Evolutionary conservation across 2,888 invertebrate species (phyloP).

Genomic region (Acleris literana): DNA sequence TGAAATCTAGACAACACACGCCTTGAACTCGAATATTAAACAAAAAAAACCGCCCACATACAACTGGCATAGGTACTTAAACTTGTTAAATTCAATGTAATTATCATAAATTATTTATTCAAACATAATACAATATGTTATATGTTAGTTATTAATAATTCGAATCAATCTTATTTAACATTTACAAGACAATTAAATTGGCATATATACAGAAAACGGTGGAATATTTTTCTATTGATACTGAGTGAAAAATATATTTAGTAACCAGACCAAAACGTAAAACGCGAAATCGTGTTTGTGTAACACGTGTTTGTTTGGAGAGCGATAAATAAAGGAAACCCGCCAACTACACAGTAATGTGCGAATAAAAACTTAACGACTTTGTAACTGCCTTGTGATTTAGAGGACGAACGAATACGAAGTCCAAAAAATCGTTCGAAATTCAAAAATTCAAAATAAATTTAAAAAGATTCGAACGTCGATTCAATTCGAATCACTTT

Average conservation of each 20-base stretch:
- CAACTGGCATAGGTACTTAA: no score
- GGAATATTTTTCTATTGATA: neutral
- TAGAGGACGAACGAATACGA: slow-evolving; percentile 3
- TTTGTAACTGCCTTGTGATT: slow-evolving; percentile 15
- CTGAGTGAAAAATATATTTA: neutral
- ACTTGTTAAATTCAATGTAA: no score
- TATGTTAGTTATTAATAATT: no score
- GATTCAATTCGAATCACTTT: no score
- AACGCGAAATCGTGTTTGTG: slow-evolving; percentile 16
- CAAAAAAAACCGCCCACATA: no score
- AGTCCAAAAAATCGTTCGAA: slow-evolving; percentile 7
- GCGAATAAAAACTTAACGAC: slow-evolving; percentile 29
- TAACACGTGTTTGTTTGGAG: slow-evolving; percentile 22
- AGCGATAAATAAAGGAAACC: slow-evolving; percentile 26
- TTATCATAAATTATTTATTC: no score
- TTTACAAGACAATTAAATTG: no score
- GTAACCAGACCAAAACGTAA: slow-evolving; percentile 14
- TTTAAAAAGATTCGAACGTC: no score
- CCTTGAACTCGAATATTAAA: neutral
- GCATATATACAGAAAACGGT: neutral
- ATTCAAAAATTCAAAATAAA: neutral
- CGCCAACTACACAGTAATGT: slow-evolving; percentile 15
- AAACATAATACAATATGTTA: no score
- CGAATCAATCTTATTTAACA: no score
- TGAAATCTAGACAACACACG: neutral